Evolutionary conservation across 2,888 invertebrate species (phyloP).

Genomic region (Sceliomorpha sp.): DNA sequence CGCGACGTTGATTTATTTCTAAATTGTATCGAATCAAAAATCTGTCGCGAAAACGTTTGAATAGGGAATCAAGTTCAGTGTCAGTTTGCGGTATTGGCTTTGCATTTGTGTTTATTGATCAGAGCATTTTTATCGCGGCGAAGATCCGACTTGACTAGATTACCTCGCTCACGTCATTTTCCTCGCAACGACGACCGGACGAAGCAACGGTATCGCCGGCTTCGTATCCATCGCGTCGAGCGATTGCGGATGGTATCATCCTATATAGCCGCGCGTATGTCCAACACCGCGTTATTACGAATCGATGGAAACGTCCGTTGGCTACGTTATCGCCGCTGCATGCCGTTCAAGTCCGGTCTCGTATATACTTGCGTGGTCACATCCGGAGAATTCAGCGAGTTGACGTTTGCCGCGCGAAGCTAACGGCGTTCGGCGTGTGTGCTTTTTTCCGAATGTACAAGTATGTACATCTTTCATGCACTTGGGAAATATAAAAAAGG

Average conservation of each 20-base stretch:
- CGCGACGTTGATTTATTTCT: too few relatives aligned
- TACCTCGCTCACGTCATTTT: constrained; percentile 27
- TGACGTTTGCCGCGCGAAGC: constrained; percentile 32
- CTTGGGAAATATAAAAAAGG: too few relatives aligned
- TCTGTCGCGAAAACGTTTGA: too few relatives aligned
- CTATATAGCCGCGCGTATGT: constrained; percentile 25
- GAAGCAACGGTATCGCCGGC: constrained; percentile 24
- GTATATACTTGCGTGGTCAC: constrained; percentile 46
- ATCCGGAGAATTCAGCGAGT: constrained; percentile 40
- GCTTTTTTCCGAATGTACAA: too few relatives aligned
- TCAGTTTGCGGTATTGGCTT: constrained; percentile 7
- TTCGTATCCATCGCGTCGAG: constrained; percentile 40
- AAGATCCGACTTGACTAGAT: constrained; percentile 32
- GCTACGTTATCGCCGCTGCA: constrained; percentile 42
- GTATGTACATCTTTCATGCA: too few relatives aligned
- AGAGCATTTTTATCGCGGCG: constrained; percentile 23
- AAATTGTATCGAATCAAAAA: too few relatives aligned
- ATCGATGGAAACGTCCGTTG: constrained; percentile 53
- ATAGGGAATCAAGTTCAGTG: constrained; percentile 13
- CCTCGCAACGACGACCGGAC: constrained; percentile 21
- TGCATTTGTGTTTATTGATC: constrained; percentile 13
- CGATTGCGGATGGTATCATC: constrained; percentile 35
- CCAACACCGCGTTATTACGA: constrained; percentile 45
- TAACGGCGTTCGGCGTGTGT: constrained; percentile 42
- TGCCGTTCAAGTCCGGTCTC: constrained; percentile 43